Base-by-base conservation (phyloP, 2,113 vertebrate species). In the Castor canadensis region DNA sequence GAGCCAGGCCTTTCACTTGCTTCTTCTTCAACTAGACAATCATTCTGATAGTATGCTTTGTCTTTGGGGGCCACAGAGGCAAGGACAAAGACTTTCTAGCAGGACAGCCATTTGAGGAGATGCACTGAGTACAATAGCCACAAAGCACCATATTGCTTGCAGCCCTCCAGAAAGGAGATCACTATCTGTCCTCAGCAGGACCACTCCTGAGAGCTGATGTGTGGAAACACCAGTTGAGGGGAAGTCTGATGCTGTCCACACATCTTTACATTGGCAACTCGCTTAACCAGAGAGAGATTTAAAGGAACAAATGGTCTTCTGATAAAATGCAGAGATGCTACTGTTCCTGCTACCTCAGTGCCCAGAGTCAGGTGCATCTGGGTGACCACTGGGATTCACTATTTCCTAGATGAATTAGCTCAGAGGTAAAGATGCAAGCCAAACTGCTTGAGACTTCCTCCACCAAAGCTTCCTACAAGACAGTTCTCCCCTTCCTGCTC, bases 281-380 rank as follows among this genome's bases (percentile, higher is more conserved):
- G 3, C 38, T 52, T n/a, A 22, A 16, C 3, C 16, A 38, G 15
- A 28, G 47, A 54, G 71, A 43, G 20, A 49, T 38, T 54, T 12
- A 64, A 30, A 77, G 84, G n/a, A 67, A 32, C 3, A 16, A 32
- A 24, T 0, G 49, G 58, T 58, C 91, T n/a, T 73, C 7, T 47
- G 81, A 67, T 16, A 67, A 17, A 24, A 15, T 72, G n/a, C 3
- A 17, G 28, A 4, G 26, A 16, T 19, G 3, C 13, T 22, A 32
- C 15, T 0, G 10, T 32, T 12, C 8, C 54, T 28, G 47, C 56
- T 24, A 10, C 32, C 19, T 13, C 54, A 2, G 1, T 0, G 45
- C 32, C 52, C 54, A 64, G 28, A 73, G n/a, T 54, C 71, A 49
- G 71, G 26, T 12, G 35, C 1, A 5, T 6, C 40, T 7, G 32